Evolutionary conservation across 2,888 invertebrate genomes (phyloP).

Genomic region (Lithodes maja): DNA sequence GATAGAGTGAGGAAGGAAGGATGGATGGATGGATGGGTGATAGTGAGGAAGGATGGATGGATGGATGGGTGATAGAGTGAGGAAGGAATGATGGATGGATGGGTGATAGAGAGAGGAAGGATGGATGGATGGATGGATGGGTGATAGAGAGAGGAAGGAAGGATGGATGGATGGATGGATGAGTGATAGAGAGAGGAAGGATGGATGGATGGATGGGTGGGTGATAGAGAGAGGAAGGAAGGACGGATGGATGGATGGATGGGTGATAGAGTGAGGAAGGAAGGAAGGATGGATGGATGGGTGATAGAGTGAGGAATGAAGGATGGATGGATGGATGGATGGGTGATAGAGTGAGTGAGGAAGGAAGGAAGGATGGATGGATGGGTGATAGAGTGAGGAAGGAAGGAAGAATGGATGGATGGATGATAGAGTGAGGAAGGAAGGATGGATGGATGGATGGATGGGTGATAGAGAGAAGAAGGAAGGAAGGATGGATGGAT

Average conservation of each 20-base stretch:
- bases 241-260: too few relatives aligned
- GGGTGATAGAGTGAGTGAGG: not conserved
- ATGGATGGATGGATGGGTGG: not conserved
- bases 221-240: too few relatives aligned
- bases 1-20: not conserved
- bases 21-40: not conserved
- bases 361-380: too few relatives aligned
- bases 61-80: not conserved
- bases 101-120: not conserved
- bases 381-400: too few relatives aligned
- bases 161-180: not conserved
- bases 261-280: too few relatives aligned
- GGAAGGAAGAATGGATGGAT: too few relatives aligned
- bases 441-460: too few relatives aligned
- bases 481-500: not conserved
- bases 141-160: not conserved
- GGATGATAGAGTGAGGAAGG: too few relatives aligned
- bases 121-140: not conserved
- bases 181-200: not conserved
- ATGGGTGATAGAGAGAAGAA: too few relatives aligned
- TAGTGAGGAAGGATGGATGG: not conserved
- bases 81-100: not conserved
- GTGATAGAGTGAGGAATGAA: too few relatives aligned
- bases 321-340: not conserved
- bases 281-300: too few relatives aligned